Percentiles rank a stretch among this genome's conserved stretches.
Evolutionary conservation across 2,888 invertebrate genomes (phyloP).

Genomic region (Leuctra nigra): DNA sequence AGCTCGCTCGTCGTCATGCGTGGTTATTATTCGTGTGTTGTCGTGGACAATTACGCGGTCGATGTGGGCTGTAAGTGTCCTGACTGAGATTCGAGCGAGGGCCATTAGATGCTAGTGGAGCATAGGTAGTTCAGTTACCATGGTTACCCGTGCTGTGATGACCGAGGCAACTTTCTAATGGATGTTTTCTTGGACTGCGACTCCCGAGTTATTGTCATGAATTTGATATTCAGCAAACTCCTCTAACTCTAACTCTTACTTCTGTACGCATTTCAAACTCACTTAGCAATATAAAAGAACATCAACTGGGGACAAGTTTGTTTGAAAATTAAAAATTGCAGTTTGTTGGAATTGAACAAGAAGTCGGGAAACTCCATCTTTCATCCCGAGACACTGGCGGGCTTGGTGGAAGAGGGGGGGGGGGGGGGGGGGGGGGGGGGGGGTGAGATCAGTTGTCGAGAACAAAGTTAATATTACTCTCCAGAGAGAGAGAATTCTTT

Average conservation of each 20-base stretch:
- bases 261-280: not conserved
- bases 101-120: no score
- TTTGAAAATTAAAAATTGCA: constrained; percentile 16
- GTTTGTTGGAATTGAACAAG: constrained; percentile 13
- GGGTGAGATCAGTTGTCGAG: constrained; percentile 9
- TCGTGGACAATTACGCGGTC: no score
- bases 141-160: constrained; percentile 1
- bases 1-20: no score
- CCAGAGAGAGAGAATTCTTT: not conserved
- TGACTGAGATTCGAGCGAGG: no score
- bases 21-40: no score
- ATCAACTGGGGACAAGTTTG: not conserved
- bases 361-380: constrained; percentile 5
- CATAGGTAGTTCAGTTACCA: no score
- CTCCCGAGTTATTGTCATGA: constrained; percentile 1
- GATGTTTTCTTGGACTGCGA: not conserved
- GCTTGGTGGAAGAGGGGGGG: no score
- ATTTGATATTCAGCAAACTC: constrained; percentile 5
- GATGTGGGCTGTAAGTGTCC: no score
- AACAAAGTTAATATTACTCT: constrained; percentile 16
- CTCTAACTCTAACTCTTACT: no score
- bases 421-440: no score
- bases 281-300: constrained; percentile 1
- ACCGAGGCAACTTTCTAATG: not conserved
- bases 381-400: not conserved